Percentiles rank a stretch among this genome's conserved stretches.
Conservation (phyloP, 2,797 vertebrate genomes). For the Fistularia tabacaria region DNA sequence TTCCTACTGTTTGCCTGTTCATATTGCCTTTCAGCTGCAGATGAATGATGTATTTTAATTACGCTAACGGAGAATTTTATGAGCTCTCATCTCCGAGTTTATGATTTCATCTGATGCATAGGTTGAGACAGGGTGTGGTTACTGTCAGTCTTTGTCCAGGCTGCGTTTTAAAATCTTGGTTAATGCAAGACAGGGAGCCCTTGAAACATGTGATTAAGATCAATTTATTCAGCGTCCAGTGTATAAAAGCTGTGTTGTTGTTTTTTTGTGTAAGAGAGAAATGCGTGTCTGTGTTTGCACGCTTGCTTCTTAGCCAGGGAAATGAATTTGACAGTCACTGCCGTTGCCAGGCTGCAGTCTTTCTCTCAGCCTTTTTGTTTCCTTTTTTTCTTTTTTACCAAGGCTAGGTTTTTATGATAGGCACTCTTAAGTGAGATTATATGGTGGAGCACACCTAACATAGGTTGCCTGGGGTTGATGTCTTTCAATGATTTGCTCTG, state of each 20-base stretch:
- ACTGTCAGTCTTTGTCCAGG: constrained; percentile 29
- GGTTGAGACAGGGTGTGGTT: constrained; percentile 58
- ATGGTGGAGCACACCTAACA: constrained; percentile 5
- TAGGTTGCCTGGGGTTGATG: not conserved
- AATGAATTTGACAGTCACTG: constrained; percentile 31
- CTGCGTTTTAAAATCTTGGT: constrained; percentile 30
- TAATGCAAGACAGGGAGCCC: constrained; percentile 21
- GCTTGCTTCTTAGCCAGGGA: not conserved
- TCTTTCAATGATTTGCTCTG: not conserved
- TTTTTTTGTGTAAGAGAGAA: no score
- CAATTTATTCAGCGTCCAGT: no score
- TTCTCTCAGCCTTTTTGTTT: constrained; percentile 19
- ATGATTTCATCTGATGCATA: constrained; percentile 62
- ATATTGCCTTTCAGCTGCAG: constrained; percentile 24
- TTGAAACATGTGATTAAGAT: no score
- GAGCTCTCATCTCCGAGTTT: constrained; percentile 6
- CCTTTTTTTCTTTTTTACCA: constrained; percentile 22
- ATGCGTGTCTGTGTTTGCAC: constrained; percentile 19
- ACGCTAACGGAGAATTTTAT: constrained; percentile 40
- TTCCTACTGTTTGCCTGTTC: constrained; percentile 17
- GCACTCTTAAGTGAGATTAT: constrained; percentile 21
- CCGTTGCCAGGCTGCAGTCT: constrained; percentile 43
- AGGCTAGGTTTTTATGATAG: constrained; percentile 16
- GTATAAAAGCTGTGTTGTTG: no score
- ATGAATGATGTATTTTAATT: constrained; percentile 49